phyloP scores from a whole-genome alignment of 2,888 invertebrate species.

The Polietes domitor region DNA sequence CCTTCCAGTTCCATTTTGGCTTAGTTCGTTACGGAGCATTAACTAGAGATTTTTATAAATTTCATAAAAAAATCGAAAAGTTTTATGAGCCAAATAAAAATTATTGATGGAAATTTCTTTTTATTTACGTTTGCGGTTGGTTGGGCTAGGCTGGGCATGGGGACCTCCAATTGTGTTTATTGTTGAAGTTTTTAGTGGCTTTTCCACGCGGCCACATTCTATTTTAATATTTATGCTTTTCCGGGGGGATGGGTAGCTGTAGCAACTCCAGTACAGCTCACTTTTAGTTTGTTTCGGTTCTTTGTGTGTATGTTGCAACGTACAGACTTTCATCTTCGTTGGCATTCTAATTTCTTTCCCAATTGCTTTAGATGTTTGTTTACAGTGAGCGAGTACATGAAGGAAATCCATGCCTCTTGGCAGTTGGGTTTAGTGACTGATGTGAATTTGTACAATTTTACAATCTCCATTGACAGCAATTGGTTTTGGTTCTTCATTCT shows the following conservation, averaged over 20 bases:
- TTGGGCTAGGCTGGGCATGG: background rate
- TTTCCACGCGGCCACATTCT: background rate
- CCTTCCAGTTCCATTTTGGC: too few relatives aligned
- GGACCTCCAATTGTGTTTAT: background rate
- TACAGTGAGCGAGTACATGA: background rate
- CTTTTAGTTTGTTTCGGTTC: background rate
- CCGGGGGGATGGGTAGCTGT: too few relatives aligned
- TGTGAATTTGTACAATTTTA: background rate
- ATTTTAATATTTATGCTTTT: background rate
- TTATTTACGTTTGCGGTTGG: background rate
- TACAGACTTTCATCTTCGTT: background rate
- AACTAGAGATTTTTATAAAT: conserved; percentile 14
- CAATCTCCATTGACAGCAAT: conserved; percentile 30
- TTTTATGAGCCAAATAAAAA: conserved; percentile 10
- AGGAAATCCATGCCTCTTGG: too few relatives aligned
- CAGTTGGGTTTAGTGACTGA: too few relatives aligned
- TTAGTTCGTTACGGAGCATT: background rate
- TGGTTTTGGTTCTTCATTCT: conserved; percentile 29
- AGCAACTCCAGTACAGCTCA: background rate
- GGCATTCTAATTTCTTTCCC: background rate
- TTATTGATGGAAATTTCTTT: background rate
- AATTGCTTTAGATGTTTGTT: background rate
- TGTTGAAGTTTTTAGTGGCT: background rate
- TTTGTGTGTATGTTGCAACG: background rate
- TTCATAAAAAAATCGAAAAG: background rate